A percentile compares a stretch with the other conserved stretches of the same genome.
phyloP scores from a whole-genome alignment of 1,140 invertebrate species.

The Zophobas atratus region DNA sequence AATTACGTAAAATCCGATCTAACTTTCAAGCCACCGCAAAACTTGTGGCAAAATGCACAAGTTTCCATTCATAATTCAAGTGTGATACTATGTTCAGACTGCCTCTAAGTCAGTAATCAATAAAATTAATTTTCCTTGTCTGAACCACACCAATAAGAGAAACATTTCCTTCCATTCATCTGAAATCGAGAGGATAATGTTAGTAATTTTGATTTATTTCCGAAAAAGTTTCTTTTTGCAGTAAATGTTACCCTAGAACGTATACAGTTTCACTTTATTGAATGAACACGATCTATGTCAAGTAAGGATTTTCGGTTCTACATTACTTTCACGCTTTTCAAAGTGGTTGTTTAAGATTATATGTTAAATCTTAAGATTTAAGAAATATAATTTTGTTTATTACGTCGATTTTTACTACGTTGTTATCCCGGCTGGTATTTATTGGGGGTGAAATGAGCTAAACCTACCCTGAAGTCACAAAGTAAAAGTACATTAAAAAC shows the following conservation, averaged over 20 bases:
- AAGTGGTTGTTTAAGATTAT: too few relatives aligned
- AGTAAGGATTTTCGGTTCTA: too few relatives aligned
- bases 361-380: too few relatives aligned
- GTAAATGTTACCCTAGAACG: not conserved
- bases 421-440: too few relatives aligned
- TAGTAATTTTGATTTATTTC: slow-evolving; percentile 1
- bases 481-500: not conserved
- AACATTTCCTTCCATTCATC: slow-evolving; percentile 14
- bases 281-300: too few relatives aligned
- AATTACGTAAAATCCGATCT: too few relatives aligned
- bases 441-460: too few relatives aligned
- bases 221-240: not conserved
- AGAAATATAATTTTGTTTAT: too few relatives aligned
- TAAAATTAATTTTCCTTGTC: slow-evolving; percentile 34
- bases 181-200: not conserved
- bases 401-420: too few relatives aligned
- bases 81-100: slow-evolving; percentile 19
- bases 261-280: not conserved
- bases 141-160: slow-evolving; percentile 17
- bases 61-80: slow-evolving; percentile 35
- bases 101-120: slow-evolving; percentile 32
- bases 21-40: not conserved
- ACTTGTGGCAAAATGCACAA: not conserved
- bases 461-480: too few relatives aligned
- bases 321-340: too few relatives aligned